A percentile compares a stretch with the other conserved stretches of the same genome.
phyloP scores from a whole-genome alignment of 2,888 invertebrate genomes.

The Zelleria hepariella region DNA sequence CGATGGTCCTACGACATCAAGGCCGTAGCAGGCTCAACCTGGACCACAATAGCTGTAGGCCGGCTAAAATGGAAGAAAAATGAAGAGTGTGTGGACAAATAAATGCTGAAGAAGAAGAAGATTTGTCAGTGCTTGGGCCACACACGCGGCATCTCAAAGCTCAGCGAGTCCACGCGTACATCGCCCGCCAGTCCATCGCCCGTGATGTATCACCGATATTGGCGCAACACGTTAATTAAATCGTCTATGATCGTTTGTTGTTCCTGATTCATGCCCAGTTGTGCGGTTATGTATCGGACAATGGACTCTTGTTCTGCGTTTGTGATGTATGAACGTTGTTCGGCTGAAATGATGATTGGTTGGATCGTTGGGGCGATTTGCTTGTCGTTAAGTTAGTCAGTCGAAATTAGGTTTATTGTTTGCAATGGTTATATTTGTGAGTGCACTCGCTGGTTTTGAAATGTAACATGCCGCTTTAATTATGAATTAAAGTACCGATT shows the following conservation, averaged over 20 bases:
- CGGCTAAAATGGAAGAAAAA: no score
- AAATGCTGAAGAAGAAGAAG: no score
- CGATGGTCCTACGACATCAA: no score
- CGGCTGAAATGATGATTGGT: background rate
- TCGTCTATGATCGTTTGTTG: conserved; percentile 4
- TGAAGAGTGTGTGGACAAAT: no score
- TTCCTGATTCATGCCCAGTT: background rate
- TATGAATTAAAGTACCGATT: no score
- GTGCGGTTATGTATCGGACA: background rate
- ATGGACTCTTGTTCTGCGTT: background rate
- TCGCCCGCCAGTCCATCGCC: conserved; percentile 2
- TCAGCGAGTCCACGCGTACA: background rate
- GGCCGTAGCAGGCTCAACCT: no score
- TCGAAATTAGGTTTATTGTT: background rate
- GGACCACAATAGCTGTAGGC: no score
- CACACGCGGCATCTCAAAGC: conserved; percentile 9
- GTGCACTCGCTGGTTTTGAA: background rate
- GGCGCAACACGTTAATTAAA: conserved; percentile 3
- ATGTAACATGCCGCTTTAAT: no score
- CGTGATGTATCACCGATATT: conserved; percentile 1
- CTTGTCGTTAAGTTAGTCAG: background rate
- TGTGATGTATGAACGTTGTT: background rate
- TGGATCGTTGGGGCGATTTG: background rate
- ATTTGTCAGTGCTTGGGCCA: background rate
- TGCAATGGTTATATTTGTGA: background rate